Conservation (phyloP, 53 echinoderm and acorn worm species). For the Echinometra lucunter region DNA sequence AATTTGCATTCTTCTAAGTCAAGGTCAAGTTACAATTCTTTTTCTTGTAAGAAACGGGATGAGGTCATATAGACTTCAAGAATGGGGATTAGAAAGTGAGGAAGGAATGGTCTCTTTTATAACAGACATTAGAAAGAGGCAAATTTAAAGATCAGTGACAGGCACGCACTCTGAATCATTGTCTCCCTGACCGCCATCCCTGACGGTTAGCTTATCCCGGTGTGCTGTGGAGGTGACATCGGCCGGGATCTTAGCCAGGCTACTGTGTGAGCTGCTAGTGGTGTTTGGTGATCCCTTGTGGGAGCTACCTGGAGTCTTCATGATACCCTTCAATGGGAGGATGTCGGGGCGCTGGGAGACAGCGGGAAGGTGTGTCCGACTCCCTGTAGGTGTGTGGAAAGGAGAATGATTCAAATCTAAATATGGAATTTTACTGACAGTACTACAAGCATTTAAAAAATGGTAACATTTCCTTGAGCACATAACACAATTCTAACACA, state of each 20-base stretch:
- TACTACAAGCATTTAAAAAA: neutral
- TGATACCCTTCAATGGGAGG: conserved; percentile 94
- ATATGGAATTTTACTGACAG: too few relatives aligned
- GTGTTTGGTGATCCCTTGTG: conserved; percentile 81
- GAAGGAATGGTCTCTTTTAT: neutral
- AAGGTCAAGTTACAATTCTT: too few relatives aligned
- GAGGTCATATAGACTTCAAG: too few relatives aligned
- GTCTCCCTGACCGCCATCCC: conserved; percentile 24
- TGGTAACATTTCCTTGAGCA: too few relatives aligned
- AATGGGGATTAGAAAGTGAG: too few relatives aligned
- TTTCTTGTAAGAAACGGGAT: too few relatives aligned
- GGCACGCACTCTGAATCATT: conserved; percentile 69
- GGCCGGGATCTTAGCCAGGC: conserved; percentile 84
- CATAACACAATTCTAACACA: neutral
- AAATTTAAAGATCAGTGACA: conserved; percentile 57
- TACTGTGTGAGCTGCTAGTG: conserved; percentile 78
- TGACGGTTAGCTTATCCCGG: conserved; percentile 43
- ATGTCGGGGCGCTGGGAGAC: conserved; percentile 95
- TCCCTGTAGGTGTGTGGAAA: conserved; percentile 65
- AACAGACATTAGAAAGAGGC: neutral
- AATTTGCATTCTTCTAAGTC: too few relatives aligned
- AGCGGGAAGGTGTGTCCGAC: conserved; percentile 79
- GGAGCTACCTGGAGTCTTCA: conserved; percentile 91
- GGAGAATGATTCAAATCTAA: too few relatives aligned
- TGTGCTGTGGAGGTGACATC: conserved; percentile 57